Evolutionary conservation across 2,888 invertebrate genomes (phyloP).

Genomic region (Cheilosia vulpina): DNA sequence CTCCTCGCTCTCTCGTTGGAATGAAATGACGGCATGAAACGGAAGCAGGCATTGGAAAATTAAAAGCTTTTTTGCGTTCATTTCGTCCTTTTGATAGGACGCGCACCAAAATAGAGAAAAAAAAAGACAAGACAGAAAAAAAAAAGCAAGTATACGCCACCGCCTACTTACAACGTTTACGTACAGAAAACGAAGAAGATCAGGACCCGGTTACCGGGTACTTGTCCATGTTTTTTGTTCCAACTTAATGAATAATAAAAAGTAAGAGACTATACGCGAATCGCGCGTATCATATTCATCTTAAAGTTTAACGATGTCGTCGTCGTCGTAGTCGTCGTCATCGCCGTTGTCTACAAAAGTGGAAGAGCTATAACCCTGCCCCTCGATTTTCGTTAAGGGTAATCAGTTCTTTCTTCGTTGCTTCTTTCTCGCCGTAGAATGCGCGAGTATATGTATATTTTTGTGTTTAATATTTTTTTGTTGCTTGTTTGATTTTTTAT

Average conservation of each 20-base stretch:
- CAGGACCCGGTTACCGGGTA: constrained; percentile 59
- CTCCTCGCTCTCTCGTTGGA: constrained; percentile 1
- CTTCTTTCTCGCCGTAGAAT: constrained; percentile 17
- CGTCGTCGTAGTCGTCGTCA: constrained; percentile 1
- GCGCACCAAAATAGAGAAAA: constrained; percentile 35
- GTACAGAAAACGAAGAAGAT: constrained; percentile 32
- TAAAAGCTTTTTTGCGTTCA: constrained; percentile 71
- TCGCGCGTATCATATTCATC: constrained; percentile 59
- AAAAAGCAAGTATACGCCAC: constrained; percentile 16
- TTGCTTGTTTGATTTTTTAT: constrained; percentile 32
- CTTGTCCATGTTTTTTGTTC: constrained; percentile 73
- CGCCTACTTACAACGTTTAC: constrained; percentile 60
- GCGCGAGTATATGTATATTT: constrained; percentile 1
- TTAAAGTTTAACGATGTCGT: constrained; percentile 71
- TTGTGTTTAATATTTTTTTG: constrained; percentile 41
- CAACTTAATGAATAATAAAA: constrained; percentile 74
- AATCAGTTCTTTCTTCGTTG: constrained; percentile 54
- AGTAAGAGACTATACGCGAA: constrained; percentile 56
- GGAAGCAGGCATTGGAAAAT: constrained; percentile 72
- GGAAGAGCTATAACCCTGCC: constrained; percentile 29
- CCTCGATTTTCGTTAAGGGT: constrained; percentile 56
- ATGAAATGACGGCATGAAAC: constrained; percentile 58
- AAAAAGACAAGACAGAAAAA: background rate
- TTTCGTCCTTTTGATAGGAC: constrained; percentile 26
- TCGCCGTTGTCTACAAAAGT: background rate